Conservation (phyloP, 2,888 invertebrate genomes). For the Nycteola revayana region DNA sequence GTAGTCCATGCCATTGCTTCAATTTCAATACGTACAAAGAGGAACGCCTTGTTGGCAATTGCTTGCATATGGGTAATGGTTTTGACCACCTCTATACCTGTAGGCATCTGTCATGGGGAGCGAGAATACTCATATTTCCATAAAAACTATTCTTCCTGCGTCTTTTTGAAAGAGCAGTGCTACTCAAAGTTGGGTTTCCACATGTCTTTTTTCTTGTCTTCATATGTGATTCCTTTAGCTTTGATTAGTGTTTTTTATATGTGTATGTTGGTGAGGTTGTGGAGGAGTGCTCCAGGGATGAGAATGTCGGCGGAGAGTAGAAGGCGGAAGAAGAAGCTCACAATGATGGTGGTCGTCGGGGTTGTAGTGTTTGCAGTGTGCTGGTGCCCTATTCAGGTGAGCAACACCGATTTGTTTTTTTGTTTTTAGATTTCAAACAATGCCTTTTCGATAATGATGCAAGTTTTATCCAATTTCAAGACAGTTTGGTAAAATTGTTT, state of each 20-base stretch:
- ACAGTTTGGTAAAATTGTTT: too few species aligned
- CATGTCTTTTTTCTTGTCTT: constrained; percentile 92
- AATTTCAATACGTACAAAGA: constrained; percentile 91
- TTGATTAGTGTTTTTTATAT: constrained; percentile 94
- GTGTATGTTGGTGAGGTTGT: constrained; percentile 93
- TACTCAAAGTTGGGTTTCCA: constrained; percentile 85
- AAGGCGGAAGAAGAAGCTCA: constrained; percentile 93
- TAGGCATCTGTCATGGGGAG: constrained; percentile 89
- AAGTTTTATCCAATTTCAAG: too few species aligned
- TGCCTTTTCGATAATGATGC: too few species aligned
- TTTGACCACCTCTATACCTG: constrained; percentile 88
- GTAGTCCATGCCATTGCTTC: constrained; percentile 96
- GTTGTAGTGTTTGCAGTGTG: constrained; percentile 96
- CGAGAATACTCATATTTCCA: constrained; percentile 84
- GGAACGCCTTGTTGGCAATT: constrained; percentile 90
- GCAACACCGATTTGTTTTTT: too few species aligned
- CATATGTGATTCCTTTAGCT: constrained; percentile 93
- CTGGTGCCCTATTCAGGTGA: constrained; percentile 96
- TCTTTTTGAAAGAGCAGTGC: constrained; percentile 84
- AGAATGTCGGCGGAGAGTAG: constrained; percentile 90
- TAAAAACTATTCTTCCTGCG: constrained; percentile 85
- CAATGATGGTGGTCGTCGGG: constrained; percentile 94
- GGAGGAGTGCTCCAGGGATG: constrained; percentile 92
- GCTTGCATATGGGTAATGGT: constrained; percentile 91
- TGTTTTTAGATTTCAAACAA: too few species aligned